phyloP scores from a whole-genome alignment of 2,888 invertebrate species.

The Camptogramma bilineatum region DNA sequence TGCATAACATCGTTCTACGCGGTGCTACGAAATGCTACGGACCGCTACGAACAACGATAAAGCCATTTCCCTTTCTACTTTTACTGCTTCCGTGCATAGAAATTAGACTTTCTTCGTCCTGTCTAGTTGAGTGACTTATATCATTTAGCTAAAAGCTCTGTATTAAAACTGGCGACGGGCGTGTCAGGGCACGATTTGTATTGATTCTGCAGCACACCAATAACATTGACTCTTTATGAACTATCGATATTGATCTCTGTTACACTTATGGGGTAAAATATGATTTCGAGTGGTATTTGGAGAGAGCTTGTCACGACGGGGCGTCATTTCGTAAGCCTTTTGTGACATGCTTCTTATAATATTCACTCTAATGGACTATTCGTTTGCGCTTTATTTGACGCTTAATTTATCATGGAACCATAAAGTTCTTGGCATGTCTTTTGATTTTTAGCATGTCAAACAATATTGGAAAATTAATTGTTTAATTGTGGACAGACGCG shows the following conservation, averaged over 20 bases:
- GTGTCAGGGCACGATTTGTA: background rate
- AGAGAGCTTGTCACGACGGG: background rate
- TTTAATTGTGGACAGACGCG: background rate
- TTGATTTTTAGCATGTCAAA: background rate
- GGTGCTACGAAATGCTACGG: slow-evolving; percentile 9
- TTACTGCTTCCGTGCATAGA: slow-evolving; percentile 24
- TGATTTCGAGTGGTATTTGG: background rate
- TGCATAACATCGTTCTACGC: slow-evolving; percentile 15
- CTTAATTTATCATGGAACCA: background rate
- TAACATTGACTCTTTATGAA: background rate
- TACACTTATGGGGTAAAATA: background rate
- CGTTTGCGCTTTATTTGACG: background rate
- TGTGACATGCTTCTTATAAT: background rate
- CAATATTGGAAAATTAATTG: background rate
- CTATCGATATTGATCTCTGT: background rate
- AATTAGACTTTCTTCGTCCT: slow-evolving; percentile 11
- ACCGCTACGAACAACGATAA: slow-evolving; percentile 13
- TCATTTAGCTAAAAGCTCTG: slow-evolving; percentile 7
- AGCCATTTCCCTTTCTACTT: slow-evolving; percentile 20
- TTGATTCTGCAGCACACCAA: background rate
- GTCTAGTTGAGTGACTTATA: slow-evolving; percentile 5
- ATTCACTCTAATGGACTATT: background rate
- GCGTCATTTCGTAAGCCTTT: background rate
- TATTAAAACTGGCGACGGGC: background rate
- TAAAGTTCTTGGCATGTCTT: background rate